Conservation (phyloP, 2,113 vertebrate species). For the Eptatretus burgeri region DNA sequence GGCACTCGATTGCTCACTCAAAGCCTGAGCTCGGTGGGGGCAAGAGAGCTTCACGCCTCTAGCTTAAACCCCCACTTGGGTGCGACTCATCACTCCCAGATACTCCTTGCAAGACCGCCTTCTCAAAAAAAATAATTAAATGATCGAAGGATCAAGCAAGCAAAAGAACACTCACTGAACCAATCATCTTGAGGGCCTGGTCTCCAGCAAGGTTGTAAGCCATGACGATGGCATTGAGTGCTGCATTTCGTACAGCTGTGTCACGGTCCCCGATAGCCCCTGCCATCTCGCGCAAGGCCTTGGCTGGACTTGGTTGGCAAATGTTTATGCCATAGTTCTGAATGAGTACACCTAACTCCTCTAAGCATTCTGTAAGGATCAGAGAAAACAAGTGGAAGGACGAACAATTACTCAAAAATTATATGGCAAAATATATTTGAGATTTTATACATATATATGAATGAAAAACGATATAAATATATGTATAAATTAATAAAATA, state of each 20-base stretch:
- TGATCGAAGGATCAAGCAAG: neutral
- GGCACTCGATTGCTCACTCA: no score
- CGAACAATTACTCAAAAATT: no score
- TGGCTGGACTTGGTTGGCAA: slow-evolving; percentile 70
- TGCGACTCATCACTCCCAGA: no score
- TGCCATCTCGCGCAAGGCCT: slow-evolving; percentile 79
- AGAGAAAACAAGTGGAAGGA: no score
- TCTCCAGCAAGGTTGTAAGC: slow-evolving; percentile 82
- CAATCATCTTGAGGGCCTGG: slow-evolving; percentile 88
- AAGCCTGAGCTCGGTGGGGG: no score
- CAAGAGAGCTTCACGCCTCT: neutral
- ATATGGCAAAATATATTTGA: no score
- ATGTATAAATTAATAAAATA: no score
- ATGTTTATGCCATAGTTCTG: slow-evolving; percentile 83
- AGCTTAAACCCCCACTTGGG: neutral
- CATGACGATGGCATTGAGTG: slow-evolving; percentile 67
- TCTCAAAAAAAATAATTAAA: neutral
- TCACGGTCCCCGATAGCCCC: slow-evolving; percentile 74
- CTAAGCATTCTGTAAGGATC: slow-evolving; percentile 46
- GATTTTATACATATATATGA: no score
- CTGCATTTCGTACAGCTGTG: slow-evolving; percentile 73
- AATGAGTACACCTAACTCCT: slow-evolving; percentile 71
- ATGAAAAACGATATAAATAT: no score
- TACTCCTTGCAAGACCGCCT: neutral
- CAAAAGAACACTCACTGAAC: slow-evolving; percentile 43